Evolutionary conservation across 2,113 vertebrate species (phyloP), one percentile per base, ranked within the genome.

Genomic region (Poecilia latipinna): DNA sequence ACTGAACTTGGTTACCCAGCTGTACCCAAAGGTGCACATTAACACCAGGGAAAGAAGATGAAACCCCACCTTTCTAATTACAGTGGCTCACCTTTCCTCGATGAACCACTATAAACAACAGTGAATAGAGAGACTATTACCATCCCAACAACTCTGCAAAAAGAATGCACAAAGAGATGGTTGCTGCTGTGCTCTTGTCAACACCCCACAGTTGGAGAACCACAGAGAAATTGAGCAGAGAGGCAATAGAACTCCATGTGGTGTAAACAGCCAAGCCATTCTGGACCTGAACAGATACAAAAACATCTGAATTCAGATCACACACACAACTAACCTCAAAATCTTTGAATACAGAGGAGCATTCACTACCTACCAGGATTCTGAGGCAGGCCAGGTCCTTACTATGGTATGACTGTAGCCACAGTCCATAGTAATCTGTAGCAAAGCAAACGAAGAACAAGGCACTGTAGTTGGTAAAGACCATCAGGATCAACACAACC

Each of bases 171-270:
- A 97, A 92, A 19, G 91, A 91, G 26, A 89, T 87, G 0, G 95
- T 95, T 0, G 94, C 94, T 0, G 95, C 94, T 0, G 83, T 93
- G 79, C 78, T 89, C 0, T 39, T 61, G n/a, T 90, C 75, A 70
- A 94, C 84, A 0, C 93, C 70, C 78, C 93, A 93, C 65, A 93
- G 79, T 39, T 92, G 90, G 29, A 97, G 74, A 37, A 96, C 95
- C 3, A 96, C 0, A 0, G 94, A 66, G 0, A 97, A 94, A 82
- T 96, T 96, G 61, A 97, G 91, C 61, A 97, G 92, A 0, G 94
- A 93, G 31, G 96, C 96, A 0, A 96, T 92, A 65, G 88, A 90
- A 1, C 90, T 95, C 96, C 96, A 97, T 0, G 95, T 94, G n/a
- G 93, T 63, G 19, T 96, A 96, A 7, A 95, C 68, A 0, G 90